Evolutionary conservation across 2,113 vertebrate genomes (phyloP).

Genomic region (Cyanoramphus novaezelandiae): DNA sequence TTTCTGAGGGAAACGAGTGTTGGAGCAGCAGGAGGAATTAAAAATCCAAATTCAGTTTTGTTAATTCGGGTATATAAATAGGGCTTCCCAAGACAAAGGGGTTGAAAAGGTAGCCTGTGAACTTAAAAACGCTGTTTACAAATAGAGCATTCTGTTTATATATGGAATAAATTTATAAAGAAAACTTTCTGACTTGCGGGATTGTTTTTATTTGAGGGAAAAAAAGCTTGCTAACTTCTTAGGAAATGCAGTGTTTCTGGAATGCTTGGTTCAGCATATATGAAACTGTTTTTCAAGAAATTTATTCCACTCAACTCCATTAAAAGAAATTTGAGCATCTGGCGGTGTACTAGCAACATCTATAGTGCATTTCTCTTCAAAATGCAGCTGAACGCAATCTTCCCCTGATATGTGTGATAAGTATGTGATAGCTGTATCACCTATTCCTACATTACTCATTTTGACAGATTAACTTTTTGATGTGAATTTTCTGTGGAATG

Average conservation of each 20-base stretch:
- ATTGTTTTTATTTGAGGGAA: neutral
- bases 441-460: neutral
- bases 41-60: neutral
- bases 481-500: neutral
- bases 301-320: constrained; percentile 37
- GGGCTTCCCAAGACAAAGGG: neutral
- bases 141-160: neutral
- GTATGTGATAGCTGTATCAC: neutral
- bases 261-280: neutral
- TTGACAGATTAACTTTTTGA: constrained; percentile 35
- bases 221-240: neutral
- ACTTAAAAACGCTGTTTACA: neutral
- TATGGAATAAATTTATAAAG: neutral
- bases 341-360: neutral
- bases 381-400: constrained; percentile 56
- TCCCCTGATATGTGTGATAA: constrained; percentile 25
- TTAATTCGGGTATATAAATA: neutral
- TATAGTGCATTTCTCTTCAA: constrained; percentile 47
- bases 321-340: constrained; percentile 54
- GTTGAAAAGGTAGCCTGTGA: neutral
- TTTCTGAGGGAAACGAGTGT: neutral
- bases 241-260: neutral
- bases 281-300: constrained; percentile 33
- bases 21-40: neutral
- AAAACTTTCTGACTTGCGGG: neutral